Base-by-base conservation (phyloP, 2,113 vertebrate species). In the Embiotoca jacksoni region DNA sequence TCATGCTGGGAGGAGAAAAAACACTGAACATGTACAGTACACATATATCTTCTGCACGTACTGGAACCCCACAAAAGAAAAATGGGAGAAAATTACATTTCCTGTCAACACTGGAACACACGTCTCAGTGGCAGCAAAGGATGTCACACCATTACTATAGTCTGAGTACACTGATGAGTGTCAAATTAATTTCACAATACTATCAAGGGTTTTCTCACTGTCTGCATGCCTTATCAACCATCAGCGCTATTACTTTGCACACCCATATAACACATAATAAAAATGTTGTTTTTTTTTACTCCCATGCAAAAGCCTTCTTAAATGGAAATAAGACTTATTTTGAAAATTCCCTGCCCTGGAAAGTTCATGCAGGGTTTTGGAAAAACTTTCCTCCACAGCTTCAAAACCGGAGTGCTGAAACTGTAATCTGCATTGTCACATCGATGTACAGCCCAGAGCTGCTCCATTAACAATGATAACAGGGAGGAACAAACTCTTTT, bases 401-500 rank as follows among this genome's bases (percentile, higher is more conserved):
- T 84, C 46, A 73, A 78, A 87, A 73, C 67, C 15, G 3, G 35
- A 79, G 66, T 15, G 69, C 53, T 81, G 73, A 81, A 83, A 71
- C 62, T 88, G 66, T 90, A 89, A 87, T 92, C 82, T 82, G 80
- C 78, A 77, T 81, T 80, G 91, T 90, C 81, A 88, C 75, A 81
- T 87, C 71, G 64, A 82, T 82, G 84, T 84, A 80, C 77, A 83
- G 82, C 87, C 89, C 7, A 37, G 61, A 91, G 90, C 89, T 73
- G 78, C 81, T 91, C 84, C 77, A 84, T 91, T 90, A 91, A 87
- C 90, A 81, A 46, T 82, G 85, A 88, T 91, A 89, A 91, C 88
- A 75, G 56, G 78, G 57, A 71, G 73, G 68, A 85, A 87, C 63
- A 63, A 84, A 82, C 73, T 81, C 72, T 75, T 83, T 73, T 70